A percentile compares a stretch with the other conserved stretches of the same genome.
Conservation (phyloP, 1,140 invertebrate genomes). For the Orchestia grillus region DNA sequence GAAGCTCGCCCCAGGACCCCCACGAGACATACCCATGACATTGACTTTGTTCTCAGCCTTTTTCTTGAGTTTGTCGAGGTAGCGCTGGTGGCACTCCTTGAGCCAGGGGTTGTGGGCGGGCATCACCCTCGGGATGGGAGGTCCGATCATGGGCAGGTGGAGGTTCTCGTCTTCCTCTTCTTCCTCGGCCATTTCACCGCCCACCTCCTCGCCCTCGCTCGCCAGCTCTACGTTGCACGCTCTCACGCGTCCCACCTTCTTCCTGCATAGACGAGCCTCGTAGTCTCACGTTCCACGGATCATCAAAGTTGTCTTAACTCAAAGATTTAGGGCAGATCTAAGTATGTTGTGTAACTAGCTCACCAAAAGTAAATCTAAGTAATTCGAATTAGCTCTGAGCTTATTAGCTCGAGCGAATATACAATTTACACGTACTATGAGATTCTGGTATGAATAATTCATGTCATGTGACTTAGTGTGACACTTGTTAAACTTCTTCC, state of each 20-base stretch:
- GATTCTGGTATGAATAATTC: too few relatives aligned
- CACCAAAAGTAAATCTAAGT: too few relatives aligned
- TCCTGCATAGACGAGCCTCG: slow-evolving; percentile 66
- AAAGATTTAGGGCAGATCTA: too few relatives aligned
- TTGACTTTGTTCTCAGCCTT: slow-evolving; percentile 65
- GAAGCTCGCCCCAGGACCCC: neutral
- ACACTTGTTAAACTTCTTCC: too few relatives aligned
- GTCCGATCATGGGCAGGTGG: slow-evolving; percentile 74
- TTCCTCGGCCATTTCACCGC: neutral
- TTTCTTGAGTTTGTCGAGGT: slow-evolving; percentile 71
- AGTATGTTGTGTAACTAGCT: too few relatives aligned
- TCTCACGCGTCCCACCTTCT: slow-evolving; percentile 70
- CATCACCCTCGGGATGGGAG: slow-evolving; percentile 57
- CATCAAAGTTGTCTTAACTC: too few relatives aligned
- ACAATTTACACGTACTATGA: too few relatives aligned
- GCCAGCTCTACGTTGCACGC: slow-evolving; percentile 73
- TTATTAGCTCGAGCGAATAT: too few relatives aligned
- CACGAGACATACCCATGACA: slow-evolving; percentile 62
- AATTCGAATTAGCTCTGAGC: too few relatives aligned
- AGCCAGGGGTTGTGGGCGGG: slow-evolving; percentile 75
- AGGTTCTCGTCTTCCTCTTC: slow-evolving; percentile 30
- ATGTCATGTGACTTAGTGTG: too few relatives aligned
- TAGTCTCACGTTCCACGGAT: too few relatives aligned
- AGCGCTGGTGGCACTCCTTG: slow-evolving; percentile 74
- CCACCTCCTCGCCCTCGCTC: slow-evolving; percentile 70